Evolutionary conservation across 2,113 vertebrate species (phyloP), one percentile per base, ranked within the genome.

Genomic region (Piprites chloris): DNA sequence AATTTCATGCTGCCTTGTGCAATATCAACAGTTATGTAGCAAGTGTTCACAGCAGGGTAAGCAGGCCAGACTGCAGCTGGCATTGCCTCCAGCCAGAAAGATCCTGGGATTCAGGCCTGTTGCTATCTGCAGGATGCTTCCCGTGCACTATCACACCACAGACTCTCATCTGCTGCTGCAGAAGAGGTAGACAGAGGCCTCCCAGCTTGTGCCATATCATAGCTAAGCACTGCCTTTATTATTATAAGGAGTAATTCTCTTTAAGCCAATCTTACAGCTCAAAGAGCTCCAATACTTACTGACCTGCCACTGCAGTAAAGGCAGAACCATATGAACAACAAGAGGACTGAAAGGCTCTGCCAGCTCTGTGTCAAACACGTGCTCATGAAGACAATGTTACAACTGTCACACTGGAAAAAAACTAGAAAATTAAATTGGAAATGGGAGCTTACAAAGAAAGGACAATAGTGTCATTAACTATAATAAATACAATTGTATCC

Each of bases 281-380:
- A 42, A 78, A 87, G 33, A 53, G 56, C 56, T 68, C 49, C 22
- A 33, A 32, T n/a, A 59, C 47, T 39, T 14, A 26, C 23, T 41
- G 71, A 41, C 26, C 39, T 82, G 52, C 19, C 28, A 27, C 37
- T 6, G 6, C 0, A 2, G 41, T 35, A 44, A 59, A 63, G 66
- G 69, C 61, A 52, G 52, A 61, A 49, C 24, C 35, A 1, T 3
- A 3, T 0, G 0, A 50, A 71, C 42, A 59, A 35, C 0, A 4
- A 76, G 27, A 27, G 26, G 44, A 37, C 32, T 9, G 14, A 58
- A n/a, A 78, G 15, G 14, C 39, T 63, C 28, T 61, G 62, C 41
- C 44, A 19, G 30, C 3, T 14, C 30, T 4, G 5, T 14, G 33
- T 39, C 75, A 56, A 65, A 42, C 2, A 5, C 1, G 4, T 5